phyloP scores from a whole-genome alignment of 1,140 invertebrate genomes.

The Hyphantria cunea region DNA sequence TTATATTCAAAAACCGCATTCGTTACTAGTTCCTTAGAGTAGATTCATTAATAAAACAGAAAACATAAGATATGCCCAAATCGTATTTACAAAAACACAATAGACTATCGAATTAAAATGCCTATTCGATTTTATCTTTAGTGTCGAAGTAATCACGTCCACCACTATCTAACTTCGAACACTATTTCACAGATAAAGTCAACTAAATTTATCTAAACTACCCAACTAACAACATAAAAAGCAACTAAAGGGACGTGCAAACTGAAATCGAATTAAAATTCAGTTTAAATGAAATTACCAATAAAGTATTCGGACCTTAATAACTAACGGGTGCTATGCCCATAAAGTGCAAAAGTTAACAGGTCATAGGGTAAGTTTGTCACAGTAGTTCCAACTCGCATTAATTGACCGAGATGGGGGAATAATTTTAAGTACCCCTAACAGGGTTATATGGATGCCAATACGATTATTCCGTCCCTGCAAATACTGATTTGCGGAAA shows the following conservation, averaged over 20 bases:
- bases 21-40: no score
- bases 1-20: no score
- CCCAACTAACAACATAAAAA: conserved; percentile 4
- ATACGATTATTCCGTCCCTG: no score
- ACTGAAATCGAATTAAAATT: conserved; percentile 4
- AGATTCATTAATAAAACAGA: no score
- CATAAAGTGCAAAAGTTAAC: conserved; percentile 6
- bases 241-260: not conserved
- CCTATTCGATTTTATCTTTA: no score
- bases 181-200: not conserved
- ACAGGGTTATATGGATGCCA: no score
- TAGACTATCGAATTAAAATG: no score
- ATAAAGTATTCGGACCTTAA: conserved; percentile 6
- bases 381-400: not conserved
- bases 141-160: not conserved
- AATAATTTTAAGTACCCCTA: not conserved
- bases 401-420: not conserved
- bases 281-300: conserved; percentile 7
- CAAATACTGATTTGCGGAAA: no score
- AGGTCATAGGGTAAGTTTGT: not conserved
- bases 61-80: no score
- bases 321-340: not conserved
- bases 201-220: not conserved
- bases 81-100: no score
- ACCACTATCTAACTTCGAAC: no score